Base-by-base conservation (phyloP, 1,140 invertebrate species). In the Episyrphus balteatus region DNA sequence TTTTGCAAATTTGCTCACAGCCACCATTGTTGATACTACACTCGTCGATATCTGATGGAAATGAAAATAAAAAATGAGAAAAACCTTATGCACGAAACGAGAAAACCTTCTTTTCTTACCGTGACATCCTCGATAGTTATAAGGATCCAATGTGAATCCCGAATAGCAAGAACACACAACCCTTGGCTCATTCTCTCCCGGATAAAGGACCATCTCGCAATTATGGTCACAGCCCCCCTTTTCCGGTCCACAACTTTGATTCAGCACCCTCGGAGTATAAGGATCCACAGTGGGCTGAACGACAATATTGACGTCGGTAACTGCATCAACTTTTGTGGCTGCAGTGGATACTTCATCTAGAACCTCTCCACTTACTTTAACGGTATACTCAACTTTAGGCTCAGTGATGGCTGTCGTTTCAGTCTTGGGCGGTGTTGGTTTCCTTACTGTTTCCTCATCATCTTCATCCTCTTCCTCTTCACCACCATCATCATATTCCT, bases 41-140 rank as follows among this genome's bases (percentile, higher is more conserved):
- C 61, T 91, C 88, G 67, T 91, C 80, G 44, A 89, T 77, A 69
- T 92, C 83, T 75, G 54, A 46, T 41, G 10, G 37, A 44, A 15
- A n/a, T 42, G 21, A 9, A 14, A 14, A 18, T 9, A 36, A 42
- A 43, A 37, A 31, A 31, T 5, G 15, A 9, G 21, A 39, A 44
- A 9, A 38, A 26, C 31, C 8, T 19, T 13, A 38, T 37, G 8
- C 12, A 31, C 41, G 38, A 19, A 3, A 34, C 12, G 13, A 18
- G 32, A 19, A 21, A 37, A 33, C 31, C 6, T 15, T 39, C 30
- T 15, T 26, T 12, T 46, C 53, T 43, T 42, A 69, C 66, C 67
- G 39, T 55, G 53, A 44, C 67, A 69, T 9, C 36, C 53, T 8
- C 50, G 46, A 15, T 58, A 60, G 45, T 68, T 61, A n/a, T 52